phyloP scores from a whole-genome alignment of 1,140 invertebrate genomes.

The Drosophila santomea region DNA sequence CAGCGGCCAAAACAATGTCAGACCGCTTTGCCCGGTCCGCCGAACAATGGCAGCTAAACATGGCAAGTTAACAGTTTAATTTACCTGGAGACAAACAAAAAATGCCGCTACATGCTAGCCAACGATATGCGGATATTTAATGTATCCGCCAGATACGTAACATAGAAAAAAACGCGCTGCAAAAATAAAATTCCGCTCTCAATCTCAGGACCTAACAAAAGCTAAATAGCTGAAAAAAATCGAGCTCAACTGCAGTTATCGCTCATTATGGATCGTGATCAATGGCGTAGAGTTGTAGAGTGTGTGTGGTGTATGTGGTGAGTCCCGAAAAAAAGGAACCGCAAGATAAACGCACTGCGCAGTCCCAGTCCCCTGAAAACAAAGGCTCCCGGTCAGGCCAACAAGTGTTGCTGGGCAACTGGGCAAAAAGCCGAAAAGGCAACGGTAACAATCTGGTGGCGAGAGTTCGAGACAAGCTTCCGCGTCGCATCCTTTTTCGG shows the following conservation, averaged over 20 bases:
- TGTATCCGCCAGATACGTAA: constrained; percentile 73
- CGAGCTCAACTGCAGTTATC: constrained; percentile 70
- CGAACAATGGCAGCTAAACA: constrained; percentile 82
- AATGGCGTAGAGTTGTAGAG: constrained; percentile 48
- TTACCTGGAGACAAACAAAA: constrained; percentile 67
- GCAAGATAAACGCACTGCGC: constrained; percentile 42
- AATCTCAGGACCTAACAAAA: constrained; percentile 81
- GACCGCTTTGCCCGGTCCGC: constrained; percentile 40
- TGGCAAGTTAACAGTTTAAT: constrained; percentile 83
- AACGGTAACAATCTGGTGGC: constrained; percentile 60
- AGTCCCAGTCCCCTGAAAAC: constrained; percentile 34
- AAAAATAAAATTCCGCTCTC: constrained; percentile 61
- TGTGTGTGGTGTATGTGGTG: constrained; percentile 24
- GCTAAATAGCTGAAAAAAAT: constrained; percentile 15
- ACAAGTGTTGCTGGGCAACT: constrained; percentile 67
- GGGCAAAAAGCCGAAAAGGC: constrained; percentile 26
- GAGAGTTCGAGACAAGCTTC: constrained; percentile 55
- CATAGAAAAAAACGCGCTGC: constrained; percentile 38
- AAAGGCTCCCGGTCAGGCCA: constrained; percentile 54
- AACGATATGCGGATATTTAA: constrained; percentile 63
- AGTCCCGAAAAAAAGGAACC: constrained; percentile 31
- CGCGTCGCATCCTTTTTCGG: constrained; percentile 72
- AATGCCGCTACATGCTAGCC: constrained; percentile 66
- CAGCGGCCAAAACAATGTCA: constrained; percentile 65
- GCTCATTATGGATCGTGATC: constrained; percentile 80